These are phyloP conservation scores for Meleagris gallopavo DNA, from an alignment of 2,113 vertebrate genomes.

Conservation along the genomic window DNA sequence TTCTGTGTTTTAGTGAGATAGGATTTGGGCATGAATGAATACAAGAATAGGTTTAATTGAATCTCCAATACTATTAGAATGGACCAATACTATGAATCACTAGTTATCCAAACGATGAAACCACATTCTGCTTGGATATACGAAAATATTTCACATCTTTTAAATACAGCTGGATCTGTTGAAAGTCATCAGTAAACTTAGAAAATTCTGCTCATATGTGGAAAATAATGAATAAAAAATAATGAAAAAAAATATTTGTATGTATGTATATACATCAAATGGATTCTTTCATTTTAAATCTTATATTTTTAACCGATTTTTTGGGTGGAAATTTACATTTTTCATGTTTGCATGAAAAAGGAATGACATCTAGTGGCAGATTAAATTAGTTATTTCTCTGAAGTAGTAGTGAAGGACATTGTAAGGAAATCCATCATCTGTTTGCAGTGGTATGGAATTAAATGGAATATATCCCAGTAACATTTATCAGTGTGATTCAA, in stretches of 20 bases:
- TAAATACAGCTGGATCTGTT: not conserved
- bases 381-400: not conserved
- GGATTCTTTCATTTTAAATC: not conserved
- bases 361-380: constrained; percentile 76
- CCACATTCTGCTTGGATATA: constrained; percentile 11
- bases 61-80: not conserved
- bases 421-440: not conserved
- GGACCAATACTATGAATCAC: not conserved
- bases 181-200: not conserved
- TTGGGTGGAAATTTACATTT: not conserved
- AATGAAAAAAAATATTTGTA: not conserved
- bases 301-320: not conserved
- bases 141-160: not conserved
- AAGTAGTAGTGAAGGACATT: not conserved
- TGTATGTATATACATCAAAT: not conserved
- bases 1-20: not conserved
- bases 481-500: not conserved
- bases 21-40: not conserved
- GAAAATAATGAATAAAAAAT: not conserved
- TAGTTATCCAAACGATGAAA: constrained; percentile 41
- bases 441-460: not conserved
- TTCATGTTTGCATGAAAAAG: constrained; percentile 61
- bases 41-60: not conserved
- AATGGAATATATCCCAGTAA: not conserved
- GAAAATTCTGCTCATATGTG: not conserved